Conservation (phyloP, 2,888 invertebrate species). For the Autographa gamma region DNA sequence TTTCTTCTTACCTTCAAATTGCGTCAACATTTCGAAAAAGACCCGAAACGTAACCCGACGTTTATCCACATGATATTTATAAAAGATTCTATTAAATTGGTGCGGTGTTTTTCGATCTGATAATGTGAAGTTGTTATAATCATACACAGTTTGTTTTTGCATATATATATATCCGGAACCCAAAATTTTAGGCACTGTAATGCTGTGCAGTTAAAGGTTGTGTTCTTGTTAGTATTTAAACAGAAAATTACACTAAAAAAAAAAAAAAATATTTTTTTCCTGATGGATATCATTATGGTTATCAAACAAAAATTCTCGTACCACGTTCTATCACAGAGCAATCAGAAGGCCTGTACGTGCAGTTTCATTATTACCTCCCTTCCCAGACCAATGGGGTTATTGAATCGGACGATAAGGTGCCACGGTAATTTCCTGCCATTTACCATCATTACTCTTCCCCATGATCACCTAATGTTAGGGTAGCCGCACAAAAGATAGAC, state of each 20-base stretch:
- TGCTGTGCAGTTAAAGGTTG: no score
- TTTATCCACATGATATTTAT: no score
- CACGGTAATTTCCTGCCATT: conserved; percentile 87
- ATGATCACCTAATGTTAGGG: conserved; percentile 73
- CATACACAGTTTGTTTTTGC: no score
- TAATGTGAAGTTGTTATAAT: no score
- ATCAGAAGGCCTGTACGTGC: conserved; percentile 74
- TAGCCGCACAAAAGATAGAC: conserved; percentile 49
- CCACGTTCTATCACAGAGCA: conserved; percentile 61
- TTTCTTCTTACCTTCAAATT: conserved; percentile 19
- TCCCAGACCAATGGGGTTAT: conserved; percentile 79
- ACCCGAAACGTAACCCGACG: neutral
- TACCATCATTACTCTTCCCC: conserved; percentile 83
- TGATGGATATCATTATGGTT: neutral
- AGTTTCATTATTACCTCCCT: conserved; percentile 85
- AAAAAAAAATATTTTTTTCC: neutral
- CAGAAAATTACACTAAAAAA: no score
- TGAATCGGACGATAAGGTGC: conserved; percentile 87
- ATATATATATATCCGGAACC: no score
- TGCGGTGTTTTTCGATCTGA: no score
- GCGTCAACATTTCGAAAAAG: conserved; percentile 11
- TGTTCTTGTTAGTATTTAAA: no score
- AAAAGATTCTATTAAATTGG: no score
- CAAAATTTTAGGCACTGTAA: no score
- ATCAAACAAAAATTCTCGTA: conserved; percentile 31